Conservation (phyloP, 2,797 vertebrate species). For the Hippopotamyrus pictus region DNA sequence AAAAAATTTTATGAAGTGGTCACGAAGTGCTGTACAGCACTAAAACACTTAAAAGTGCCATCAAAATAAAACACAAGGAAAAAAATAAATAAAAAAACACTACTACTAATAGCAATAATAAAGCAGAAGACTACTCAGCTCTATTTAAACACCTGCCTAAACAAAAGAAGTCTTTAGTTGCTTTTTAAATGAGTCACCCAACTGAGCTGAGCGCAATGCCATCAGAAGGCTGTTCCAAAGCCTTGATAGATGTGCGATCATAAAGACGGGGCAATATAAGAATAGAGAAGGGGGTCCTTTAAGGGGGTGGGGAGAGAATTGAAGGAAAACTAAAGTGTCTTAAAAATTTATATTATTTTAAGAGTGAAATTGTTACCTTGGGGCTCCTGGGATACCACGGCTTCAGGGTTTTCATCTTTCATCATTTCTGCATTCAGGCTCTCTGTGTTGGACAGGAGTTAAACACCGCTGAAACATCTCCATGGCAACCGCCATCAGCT, state of each 20-base stretch:
- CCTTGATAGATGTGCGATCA: neutral
- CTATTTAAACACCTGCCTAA: neutral
- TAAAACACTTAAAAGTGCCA: neutral
- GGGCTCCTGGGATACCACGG: conserved; percentile 81
- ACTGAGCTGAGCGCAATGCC: neutral
- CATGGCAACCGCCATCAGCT: neutral
- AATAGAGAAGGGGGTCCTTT: neutral
- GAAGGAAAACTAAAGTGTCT: neutral
- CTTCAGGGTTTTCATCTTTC: conserved; percentile 82
- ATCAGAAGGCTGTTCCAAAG: neutral
- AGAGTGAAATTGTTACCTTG: conserved; percentile 65
- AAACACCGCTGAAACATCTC: neutral
- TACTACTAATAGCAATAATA: neutral
- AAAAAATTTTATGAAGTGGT: neutral
- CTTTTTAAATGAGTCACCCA: neutral
- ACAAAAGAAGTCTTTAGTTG: neutral
- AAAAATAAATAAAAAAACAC: neutral
- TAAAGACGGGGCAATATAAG: neutral
- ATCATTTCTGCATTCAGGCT: conserved; percentile 79
- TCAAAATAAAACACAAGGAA: neutral
- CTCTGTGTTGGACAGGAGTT: conserved; percentile 60
- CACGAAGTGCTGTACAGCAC: neutral
- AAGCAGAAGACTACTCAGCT: neutral
- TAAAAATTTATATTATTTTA: neutral
- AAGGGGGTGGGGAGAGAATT: neutral